Evolutionary conservation across 2,888 invertebrate species (phyloP), one percentile per base, ranked within the genome.

Genomic region (Prosopocoilus inquinatus): DNA sequence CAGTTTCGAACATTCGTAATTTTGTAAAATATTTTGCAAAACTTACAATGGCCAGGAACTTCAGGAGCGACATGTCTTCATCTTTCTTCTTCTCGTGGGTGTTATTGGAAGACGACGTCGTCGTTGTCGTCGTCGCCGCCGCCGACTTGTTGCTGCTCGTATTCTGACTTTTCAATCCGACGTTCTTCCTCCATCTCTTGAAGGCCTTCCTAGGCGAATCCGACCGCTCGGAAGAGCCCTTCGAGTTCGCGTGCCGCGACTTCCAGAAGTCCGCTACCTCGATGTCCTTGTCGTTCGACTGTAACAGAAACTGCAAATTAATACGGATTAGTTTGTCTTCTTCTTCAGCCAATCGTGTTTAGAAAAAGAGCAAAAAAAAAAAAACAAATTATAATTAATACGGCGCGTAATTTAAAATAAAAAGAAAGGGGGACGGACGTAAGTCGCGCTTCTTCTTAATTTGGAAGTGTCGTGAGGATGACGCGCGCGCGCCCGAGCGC

Each of bases 41-140:
- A 88, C 89, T 89, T 84, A 89, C 89, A 82, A 89, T 86, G 70
- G 89, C 89, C 75, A 91, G 79, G 75, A 89, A 88, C 78, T 90
- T 89, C 65, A 90, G 82, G 64, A 82, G 68, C 2, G 80, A 79
- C 75, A 80, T 79, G 53, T 80, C 79, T 55, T 81, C 79, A 56
- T 75, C 73, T 45, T 50, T 54, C 32, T 56, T 56, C 41, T 47
- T 55, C 20, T 62, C 54, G 20, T 58, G 50, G 43, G 12, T 46
- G 32, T 20, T 16, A 46, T 54, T 39, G 20, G 20, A n/a, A n/a
- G n/a, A 28, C 20, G 20, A 28, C 20, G 20, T 28, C 5, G 20
- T 28, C 20, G 20, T 28, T 1, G 20, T 28, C 20, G 20, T 20
- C 45, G 51, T 13, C 47, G 57, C 53, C 11, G 71, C 34, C 34